Conservation (phyloP, 2,113 vertebrate genomes). For the Tyto alba region DNA sequence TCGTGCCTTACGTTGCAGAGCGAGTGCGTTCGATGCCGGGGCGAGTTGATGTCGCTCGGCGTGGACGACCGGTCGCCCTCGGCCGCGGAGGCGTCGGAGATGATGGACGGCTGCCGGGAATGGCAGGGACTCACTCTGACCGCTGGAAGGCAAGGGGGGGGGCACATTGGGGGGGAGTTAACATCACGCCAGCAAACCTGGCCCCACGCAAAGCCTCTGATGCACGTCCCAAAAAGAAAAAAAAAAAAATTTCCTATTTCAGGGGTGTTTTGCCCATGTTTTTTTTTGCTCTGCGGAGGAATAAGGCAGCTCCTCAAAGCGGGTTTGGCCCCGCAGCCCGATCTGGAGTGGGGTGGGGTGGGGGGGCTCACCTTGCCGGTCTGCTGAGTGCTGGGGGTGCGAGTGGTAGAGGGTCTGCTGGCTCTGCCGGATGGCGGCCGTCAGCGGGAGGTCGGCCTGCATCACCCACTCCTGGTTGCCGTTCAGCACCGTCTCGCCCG, state of each 20-base stretch:
- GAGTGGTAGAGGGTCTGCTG: constrained; percentile 95
- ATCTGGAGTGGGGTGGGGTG: rapidly evolving
- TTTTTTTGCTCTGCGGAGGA: not conserved
- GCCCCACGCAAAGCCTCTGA: rapidly evolving
- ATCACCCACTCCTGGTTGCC: constrained; percentile 99
- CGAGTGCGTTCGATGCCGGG: constrained; percentile 95
- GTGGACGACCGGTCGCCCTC: constrained; percentile 96
- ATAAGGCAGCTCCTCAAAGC: not conserved
- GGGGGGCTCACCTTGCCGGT: constrained; percentile 87
- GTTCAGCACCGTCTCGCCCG: constrained; percentile 91
- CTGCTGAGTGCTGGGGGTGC: constrained; percentile 84
- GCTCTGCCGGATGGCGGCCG: constrained; percentile 96
- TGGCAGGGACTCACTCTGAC: constrained; percentile 96
- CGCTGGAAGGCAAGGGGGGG: constrained; percentile 62
- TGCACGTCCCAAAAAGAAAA: rapidly evolving
- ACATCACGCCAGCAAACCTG: not conserved
- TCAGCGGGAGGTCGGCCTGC: constrained; percentile 94
- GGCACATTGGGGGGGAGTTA: not conserved
- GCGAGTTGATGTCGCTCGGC: constrained; percentile 97
- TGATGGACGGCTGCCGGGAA: constrained; percentile 92
- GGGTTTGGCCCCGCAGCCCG: rapidly evolving
- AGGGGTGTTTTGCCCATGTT: not conserved
- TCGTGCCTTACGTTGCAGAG: constrained; percentile 94
- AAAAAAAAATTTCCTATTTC: no score
- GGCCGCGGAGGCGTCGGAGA: constrained; percentile 88